Base-by-base conservation (phyloP, 2,888 invertebrate species). In the Sthenelais limicola region DNA sequence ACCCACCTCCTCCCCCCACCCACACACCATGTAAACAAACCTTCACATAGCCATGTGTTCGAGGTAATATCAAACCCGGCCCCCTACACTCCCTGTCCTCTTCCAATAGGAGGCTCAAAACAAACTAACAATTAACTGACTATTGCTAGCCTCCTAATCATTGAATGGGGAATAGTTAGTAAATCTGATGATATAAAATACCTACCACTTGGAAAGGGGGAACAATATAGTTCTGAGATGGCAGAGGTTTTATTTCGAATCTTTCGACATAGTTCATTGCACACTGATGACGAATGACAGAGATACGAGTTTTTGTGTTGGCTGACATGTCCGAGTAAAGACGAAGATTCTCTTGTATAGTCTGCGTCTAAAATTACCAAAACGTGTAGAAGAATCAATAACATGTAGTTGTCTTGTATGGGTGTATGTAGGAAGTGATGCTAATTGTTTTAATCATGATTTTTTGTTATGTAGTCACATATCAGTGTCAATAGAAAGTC, bases 341-440 rank as follows among this genome's bases (percentile, higher is more conserved):
- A 15, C 24, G 18, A 15, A 58, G 47, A 54, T 76, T 76, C n/a
- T 62, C 54, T 48, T 54, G 35, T 69, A 76, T 76, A 0, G 72
- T 76, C 38, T 72, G 69, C 5, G 66, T 54, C 71, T 76, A 74
- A 38, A 32, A 33, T 18, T 73, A 21, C n/a, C 26, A n/a, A n/a
- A n/a, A n/a, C n/a, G n/a, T n/a, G n/a, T n/a, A n/a, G n/a, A n/a
- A n/a, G n/a, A n/a, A n/a, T n/a, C n/a, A n/a, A n/a, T n/a, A n/a
- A n/a, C n/a, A n/a, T n/a, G n/a, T n/a, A n/a, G n/a, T n/a, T n/a
- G n/a, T n/a, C n/a, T n/a, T n/a, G n/a, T n/a, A n/a, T n/a, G n/a
- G n/a, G n/a, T n/a, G n/a, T n/a, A n/a, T n/a, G n/a, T n/a, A n/a
- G n/a, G n/a, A n/a, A n/a, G n/a, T n/a, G n/a, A n/a, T n/a, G n/a